Conservation (phyloP, 2,113 vertebrate genomes). For the Triplophysa dalaica region DNA sequence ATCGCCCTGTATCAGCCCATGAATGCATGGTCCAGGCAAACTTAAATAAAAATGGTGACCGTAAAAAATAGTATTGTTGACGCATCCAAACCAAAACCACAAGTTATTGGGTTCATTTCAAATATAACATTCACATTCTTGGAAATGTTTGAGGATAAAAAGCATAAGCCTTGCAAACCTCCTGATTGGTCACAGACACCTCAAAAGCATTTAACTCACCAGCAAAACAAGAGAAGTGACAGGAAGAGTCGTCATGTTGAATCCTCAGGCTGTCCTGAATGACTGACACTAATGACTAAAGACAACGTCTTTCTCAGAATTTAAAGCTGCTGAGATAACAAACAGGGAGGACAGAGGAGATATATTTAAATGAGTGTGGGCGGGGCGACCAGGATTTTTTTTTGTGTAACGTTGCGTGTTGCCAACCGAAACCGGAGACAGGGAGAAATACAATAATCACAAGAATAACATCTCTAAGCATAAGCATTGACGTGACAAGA, state of each 20-base stretch:
- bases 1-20: constrained; percentile 13
- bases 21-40: constrained; percentile 44
- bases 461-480: no score
- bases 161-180: neutral
- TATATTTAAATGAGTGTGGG: neutral
- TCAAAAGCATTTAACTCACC: constrained; percentile 53
- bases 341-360: no score
- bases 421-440: no score
- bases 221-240: constrained; percentile 48
- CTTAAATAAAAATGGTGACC: neutral
- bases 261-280: neutral
- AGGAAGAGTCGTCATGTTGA: constrained; percentile 48
- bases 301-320: neutral
- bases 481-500: no score
- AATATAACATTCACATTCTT: neutral
- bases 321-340: neutral
- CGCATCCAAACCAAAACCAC: neutral
- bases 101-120: neutral
- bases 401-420: no score
- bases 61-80: neutral
- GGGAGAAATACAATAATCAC: no score
- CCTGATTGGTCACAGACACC: neutral
- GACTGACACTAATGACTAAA: neutral
- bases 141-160: neutral
- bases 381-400: no score